Percentiles rank a stretch among this genome's conserved stretches.
phyloP scores from a whole-genome alignment of 2,888 invertebrate species.

The Archips crataeganus region DNA sequence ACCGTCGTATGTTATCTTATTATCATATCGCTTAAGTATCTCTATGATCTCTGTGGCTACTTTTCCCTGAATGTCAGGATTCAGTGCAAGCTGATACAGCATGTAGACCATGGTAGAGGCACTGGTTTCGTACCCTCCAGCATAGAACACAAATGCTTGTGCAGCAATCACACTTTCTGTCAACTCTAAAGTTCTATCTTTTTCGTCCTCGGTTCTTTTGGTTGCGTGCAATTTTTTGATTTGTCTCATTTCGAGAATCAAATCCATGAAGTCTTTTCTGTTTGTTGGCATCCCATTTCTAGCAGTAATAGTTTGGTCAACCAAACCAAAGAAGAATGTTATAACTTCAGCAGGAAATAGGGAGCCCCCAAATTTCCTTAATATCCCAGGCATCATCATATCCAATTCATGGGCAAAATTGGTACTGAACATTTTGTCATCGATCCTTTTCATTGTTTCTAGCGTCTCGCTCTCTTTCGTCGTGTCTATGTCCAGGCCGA shows the following conservation, averaged over 20 bases:
- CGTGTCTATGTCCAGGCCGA: conserved; percentile 31
- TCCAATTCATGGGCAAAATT: conserved; percentile 54
- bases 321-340: conserved; percentile 55
- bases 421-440: conserved; percentile 36
- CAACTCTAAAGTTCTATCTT: conserved; percentile 46
- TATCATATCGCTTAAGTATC: conserved; percentile 55
- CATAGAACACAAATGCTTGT: conserved; percentile 62
- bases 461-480: not conserved
- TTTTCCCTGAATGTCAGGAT: conserved; percentile 65
- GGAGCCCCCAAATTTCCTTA: conserved; percentile 53
- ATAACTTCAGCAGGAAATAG: conserved; percentile 53
- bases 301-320: conserved; percentile 50
- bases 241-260: conserved; percentile 58
- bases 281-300: conserved; percentile 56
- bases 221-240: conserved; percentile 49
- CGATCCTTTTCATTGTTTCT: conserved; percentile 53
- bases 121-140: conserved; percentile 73
- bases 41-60: conserved; percentile 59
- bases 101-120: conserved; percentile 63
- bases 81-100: conserved; percentile 62
- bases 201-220: conserved; percentile 45
- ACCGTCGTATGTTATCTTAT: conserved; percentile 66
- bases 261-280: conserved; percentile 65
- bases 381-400: conserved; percentile 62
- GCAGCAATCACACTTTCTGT: conserved; percentile 57